phyloP scores from a whole-genome alignment of 2,888 invertebrate species.

The Drosophila demipolita region DNA sequence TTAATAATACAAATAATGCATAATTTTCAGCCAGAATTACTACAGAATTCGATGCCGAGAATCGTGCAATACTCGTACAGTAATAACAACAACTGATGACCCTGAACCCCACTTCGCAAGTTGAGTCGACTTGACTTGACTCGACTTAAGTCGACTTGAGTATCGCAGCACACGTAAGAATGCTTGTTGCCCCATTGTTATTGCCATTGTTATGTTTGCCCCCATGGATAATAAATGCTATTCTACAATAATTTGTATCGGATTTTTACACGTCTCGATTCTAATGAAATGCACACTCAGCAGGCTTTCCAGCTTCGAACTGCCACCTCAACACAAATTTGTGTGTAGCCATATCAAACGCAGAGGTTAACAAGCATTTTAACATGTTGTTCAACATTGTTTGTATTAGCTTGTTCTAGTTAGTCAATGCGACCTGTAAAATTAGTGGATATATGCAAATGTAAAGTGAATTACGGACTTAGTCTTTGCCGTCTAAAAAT shows the following conservation, averaged over 20 bases:
- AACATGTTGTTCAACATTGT: slow-evolving; percentile 12
- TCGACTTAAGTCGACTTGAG: not conserved
- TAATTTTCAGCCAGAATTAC: slow-evolving; percentile 55
- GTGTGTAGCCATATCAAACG: not conserved
- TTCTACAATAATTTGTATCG: slow-evolving; percentile 47
- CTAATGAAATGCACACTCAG: slow-evolving; percentile 48
- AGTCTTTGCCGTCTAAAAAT: not conserved
- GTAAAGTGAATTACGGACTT: not conserved
- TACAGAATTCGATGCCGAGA: slow-evolving; percentile 15
- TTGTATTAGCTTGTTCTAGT: slow-evolving; percentile 12
- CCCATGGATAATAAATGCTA: slow-evolving; percentile 3
- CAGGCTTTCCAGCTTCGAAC: not conserved
- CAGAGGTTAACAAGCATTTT: slow-evolving; percentile 20
- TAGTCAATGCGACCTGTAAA: slow-evolving; percentile 12
- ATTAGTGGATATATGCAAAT: not conserved
- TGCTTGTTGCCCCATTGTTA: slow-evolving; percentile 10
- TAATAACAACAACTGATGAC: slow-evolving; percentile 51
- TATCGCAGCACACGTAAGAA: slow-evolving; percentile 59
- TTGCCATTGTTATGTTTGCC: slow-evolving; percentile 58
- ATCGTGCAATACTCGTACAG: slow-evolving; percentile 64
- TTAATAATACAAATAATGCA: slow-evolving; percentile 77
- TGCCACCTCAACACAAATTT: not conserved
- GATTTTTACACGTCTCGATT: slow-evolving; percentile 74
- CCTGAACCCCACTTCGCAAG: slow-evolving; percentile 61
- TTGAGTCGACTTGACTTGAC: not conserved